A percentile compares a stretch with the other conserved stretches of the same genome.
These are phyloP conservation scores for Cervus canadensis DNA, from an alignment of 2,113 vertebrate species.

Conservation along the genomic window DNA sequence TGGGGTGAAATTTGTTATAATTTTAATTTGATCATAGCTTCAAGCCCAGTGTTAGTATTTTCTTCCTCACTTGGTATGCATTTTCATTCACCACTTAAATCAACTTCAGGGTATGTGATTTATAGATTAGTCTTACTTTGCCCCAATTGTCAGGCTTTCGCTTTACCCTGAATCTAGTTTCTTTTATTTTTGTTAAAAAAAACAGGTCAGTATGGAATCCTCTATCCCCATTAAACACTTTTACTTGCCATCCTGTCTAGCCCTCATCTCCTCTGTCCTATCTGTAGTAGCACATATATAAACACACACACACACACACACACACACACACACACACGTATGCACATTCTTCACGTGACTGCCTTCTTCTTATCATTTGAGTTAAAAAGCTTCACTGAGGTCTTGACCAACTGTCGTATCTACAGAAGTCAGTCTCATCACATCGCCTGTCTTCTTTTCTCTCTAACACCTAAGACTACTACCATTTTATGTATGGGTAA, in stretches of 20 bases:
- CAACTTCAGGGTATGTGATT: slow-evolving; percentile 11
- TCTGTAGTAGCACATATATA: background rate
- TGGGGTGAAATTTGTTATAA: background rate
- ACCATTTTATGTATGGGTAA: background rate
- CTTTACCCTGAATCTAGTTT: slow-evolving; percentile 3
- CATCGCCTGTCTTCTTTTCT: background rate
- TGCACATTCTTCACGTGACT: background rate
- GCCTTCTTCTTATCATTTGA: background rate
- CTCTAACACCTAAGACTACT: background rate
- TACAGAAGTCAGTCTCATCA: background rate
- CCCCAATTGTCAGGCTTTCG: slow-evolving; percentile 29
- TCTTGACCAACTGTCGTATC: background rate
- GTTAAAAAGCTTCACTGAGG: background rate
- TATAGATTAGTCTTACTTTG: slow-evolving; percentile 35
- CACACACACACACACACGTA: background rate
- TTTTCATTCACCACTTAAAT: background rate
- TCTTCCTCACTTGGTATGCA: background rate
- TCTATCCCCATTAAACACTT: slow-evolving; percentile 12
- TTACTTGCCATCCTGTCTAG: background rate
- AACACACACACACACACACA: background rate
- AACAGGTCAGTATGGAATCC: slow-evolving; percentile 6
- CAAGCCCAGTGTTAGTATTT: background rate
- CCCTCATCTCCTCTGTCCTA: background rate
- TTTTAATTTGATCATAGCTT: background rate
- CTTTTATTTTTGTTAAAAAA: slow-evolving; percentile 41